A percentile compares a stretch with the other conserved stretches of the same genome.
Conservation (phyloP, 2,113 vertebrate genomes). For the Acrocephalus kingi region DNA sequence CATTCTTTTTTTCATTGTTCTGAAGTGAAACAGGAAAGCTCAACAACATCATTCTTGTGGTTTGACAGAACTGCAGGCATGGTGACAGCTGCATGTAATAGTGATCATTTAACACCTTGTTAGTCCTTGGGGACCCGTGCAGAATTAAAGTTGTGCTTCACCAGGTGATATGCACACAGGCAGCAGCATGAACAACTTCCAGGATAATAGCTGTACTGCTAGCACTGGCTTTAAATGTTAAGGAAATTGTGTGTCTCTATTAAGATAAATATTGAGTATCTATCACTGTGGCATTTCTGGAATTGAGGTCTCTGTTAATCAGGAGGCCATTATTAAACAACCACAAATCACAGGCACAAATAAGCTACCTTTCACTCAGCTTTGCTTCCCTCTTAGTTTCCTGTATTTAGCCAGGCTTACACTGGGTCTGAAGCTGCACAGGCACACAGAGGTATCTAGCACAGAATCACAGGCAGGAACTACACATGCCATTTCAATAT, state of each 20-base stretch:
- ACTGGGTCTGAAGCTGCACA: neutral
- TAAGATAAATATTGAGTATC: neutral
- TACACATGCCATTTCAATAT: conserved; percentile 50
- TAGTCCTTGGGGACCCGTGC: neutral
- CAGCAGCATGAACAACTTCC: neutral
- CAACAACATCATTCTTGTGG: neutral
- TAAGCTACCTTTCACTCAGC: conserved; percentile 6
- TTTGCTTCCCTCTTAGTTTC: neutral
- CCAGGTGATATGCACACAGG: accelerated
- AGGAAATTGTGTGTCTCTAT: neutral
- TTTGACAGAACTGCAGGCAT: neutral
- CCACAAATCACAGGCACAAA: neutral
- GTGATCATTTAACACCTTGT: neutral
- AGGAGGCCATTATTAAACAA: conserved; percentile 31
- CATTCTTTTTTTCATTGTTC: neutral
- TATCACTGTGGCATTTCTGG: conserved; percentile 13
- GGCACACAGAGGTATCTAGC: neutral
- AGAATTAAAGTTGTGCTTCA: conserved; percentile 27
- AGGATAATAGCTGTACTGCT: neutral
- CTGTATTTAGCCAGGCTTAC: neutral
- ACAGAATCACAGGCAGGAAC: neutral
- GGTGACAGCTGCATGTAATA: neutral
- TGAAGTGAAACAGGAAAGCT: neutral
- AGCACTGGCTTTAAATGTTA: neutral
- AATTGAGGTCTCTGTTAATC: conserved; percentile 35